These are phyloP conservation scores for Cheiracanthium punctorium DNA, from an alignment of 2,888 invertebrate genomes.

Conservation along the genomic window DNA sequence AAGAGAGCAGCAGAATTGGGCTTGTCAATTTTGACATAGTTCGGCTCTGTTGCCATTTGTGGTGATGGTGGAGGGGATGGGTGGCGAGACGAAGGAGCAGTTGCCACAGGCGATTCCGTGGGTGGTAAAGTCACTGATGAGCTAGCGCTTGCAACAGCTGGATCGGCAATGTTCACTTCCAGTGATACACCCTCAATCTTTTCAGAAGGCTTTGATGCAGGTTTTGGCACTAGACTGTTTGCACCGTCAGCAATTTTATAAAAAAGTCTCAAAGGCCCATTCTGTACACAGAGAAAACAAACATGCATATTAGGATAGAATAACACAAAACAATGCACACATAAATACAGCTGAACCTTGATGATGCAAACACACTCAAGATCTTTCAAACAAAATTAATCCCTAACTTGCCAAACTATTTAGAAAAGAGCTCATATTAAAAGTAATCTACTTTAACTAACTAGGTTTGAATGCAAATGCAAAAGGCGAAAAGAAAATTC, in stretches of 20 bases:
- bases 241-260: slow-evolving; percentile 32
- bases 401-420: no score
- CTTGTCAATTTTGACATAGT: slow-evolving; percentile 36
- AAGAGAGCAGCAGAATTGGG: slow-evolving; percentile 30
- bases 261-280: slow-evolving; percentile 49
- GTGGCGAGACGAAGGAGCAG: slow-evolving; percentile 48
- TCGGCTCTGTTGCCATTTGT: slow-evolving; percentile 57
- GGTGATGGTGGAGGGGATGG: slow-evolving; percentile 52
- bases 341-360: no score
- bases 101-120: slow-evolving; percentile 29
- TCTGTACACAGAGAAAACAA: slow-evolving; percentile 30
- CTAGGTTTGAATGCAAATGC: no score
- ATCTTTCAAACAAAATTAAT: no score
- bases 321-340: no score
- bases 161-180: not conserved
- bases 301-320: no score
- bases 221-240: not conserved
- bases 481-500: no score
- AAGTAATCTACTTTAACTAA: no score
- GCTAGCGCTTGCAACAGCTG: not conserved
- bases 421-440: no score
- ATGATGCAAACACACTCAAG: no score
- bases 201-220: not conserved
- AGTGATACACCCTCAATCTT: not conserved
- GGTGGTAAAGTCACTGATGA: not conserved